Conservation (phyloP, 1,140 invertebrate species). For the Acromyrmex heyeri region DNA sequence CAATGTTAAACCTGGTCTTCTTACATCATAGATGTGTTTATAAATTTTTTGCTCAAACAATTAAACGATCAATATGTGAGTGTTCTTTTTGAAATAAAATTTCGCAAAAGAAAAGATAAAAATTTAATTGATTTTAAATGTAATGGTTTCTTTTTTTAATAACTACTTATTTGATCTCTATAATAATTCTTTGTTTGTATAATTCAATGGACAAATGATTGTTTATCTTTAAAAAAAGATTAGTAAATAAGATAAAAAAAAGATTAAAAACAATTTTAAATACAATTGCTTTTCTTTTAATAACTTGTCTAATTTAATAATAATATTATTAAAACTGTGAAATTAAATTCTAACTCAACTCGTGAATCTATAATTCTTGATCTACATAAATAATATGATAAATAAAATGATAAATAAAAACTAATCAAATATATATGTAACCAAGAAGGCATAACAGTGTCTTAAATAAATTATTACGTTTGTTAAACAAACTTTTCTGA, state of each 20-base stretch:
- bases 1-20: too few species aligned
- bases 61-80: not conserved
- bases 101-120: not conserved
- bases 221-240: too few species aligned
- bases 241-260: too few species aligned
- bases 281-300: not conserved
- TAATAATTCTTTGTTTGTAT: too few species aligned
- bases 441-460: not conserved
- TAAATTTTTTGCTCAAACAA: not conserved
- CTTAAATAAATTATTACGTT: not conserved
- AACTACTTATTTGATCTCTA: too few species aligned
- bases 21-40: too few species aligned
- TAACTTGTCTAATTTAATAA: not conserved
- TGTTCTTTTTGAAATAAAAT: not conserved
- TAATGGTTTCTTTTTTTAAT: not conserved
- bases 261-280: not conserved
- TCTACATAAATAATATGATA: not conserved
- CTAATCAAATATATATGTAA: not conserved
- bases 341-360: not conserved
- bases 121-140: not conserved
- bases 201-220: too few species aligned
- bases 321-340: constrained; percentile 7
- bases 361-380: not conserved
- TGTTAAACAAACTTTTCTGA: not conserved
- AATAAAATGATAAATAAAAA: not conserved